Conservation (phyloP, 2,113 vertebrate genomes). For the Patagioenas fasciata region DNA sequence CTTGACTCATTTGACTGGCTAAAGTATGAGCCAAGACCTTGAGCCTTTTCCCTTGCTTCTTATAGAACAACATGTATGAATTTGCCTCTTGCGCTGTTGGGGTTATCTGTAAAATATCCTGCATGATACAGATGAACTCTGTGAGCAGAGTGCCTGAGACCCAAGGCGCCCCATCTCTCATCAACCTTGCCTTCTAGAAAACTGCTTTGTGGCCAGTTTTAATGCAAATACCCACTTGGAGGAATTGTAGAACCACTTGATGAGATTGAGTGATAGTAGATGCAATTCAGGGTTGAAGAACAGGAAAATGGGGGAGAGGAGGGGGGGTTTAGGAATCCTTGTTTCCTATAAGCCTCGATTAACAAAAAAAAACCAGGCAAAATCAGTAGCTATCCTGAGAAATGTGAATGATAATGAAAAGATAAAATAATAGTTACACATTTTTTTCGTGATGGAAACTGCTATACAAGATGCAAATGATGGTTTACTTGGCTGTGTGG, state of each 20-base stretch:
- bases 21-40: background rate
- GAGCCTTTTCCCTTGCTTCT: background rate
- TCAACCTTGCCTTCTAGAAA: background rate
- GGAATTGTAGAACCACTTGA: background rate
- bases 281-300: background rate
- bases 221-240: background rate
- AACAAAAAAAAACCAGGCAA: background rate
- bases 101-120: background rate
- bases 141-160: background rate
- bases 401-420: background rate
- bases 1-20: background rate
- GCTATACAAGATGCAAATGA: background rate
- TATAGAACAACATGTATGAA: background rate
- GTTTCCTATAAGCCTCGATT: background rate
- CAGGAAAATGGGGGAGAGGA: background rate
- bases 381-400: background rate
- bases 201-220: background rate
- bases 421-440: background rate
- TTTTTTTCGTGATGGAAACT: background rate
- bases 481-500: background rate
- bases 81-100: background rate
- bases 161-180: background rate
- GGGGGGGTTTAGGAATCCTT: background rate
- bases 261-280: background rate
- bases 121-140: background rate